Evolutionary conservation across 1,140 invertebrate species (phyloP).

Genomic region (Sitobion miscanthi): DNA sequence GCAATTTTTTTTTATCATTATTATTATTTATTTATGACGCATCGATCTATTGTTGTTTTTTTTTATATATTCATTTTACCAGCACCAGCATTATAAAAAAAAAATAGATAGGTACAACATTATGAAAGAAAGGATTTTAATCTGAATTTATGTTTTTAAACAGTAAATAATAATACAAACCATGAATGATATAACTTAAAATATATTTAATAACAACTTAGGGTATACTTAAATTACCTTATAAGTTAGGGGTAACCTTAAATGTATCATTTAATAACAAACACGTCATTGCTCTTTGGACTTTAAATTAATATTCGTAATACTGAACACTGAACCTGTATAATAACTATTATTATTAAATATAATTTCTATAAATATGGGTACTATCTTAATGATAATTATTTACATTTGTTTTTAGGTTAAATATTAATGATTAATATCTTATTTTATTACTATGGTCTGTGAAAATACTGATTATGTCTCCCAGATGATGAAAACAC

Average conservation of each 20-base stretch:
- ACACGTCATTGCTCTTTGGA: background rate
- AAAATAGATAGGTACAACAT: background rate
- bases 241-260: background rate
- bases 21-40: conserved; percentile 20
- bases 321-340: background rate
- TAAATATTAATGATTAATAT: background rate
- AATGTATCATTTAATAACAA: background rate
- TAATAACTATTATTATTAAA: background rate
- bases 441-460: background rate
- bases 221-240: background rate
- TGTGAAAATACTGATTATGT: background rate
- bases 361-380: background rate
- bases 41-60: background rate
- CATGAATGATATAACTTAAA: background rate
- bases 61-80: background rate
- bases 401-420: background rate
- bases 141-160: background rate
- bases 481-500: no score
- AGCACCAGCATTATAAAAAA: background rate
- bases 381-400: background rate
- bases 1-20: background rate
- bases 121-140: background rate
- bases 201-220: background rate
- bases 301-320: background rate
- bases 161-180: background rate